phyloP scores from a whole-genome alignment of 2,113 vertebrate species.

The Chloebia gouldiae region DNA sequence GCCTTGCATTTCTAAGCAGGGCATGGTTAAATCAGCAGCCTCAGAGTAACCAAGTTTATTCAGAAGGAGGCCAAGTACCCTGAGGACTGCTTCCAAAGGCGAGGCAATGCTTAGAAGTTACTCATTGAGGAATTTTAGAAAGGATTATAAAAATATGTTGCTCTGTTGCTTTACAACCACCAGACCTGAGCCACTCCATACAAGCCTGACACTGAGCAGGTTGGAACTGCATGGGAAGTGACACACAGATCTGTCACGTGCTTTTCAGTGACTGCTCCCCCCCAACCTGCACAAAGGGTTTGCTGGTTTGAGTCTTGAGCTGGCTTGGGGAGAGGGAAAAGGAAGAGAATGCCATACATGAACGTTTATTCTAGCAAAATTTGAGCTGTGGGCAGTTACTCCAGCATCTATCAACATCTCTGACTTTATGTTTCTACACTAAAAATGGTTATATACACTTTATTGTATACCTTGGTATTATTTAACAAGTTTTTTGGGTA shows the following conservation, averaged over 20 bases:
- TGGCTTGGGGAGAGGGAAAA: not conserved
- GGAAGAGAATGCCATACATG: not conserved
- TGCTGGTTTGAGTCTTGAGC: not conserved
- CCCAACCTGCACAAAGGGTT: not conserved
- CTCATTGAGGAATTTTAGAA: not conserved
- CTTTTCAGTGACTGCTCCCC: not conserved
- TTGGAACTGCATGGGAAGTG: not conserved
- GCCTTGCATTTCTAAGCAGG: not conserved
- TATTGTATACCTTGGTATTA: not conserved
- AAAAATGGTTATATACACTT: not conserved
- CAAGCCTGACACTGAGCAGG: not conserved
- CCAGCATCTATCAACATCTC: not conserved
- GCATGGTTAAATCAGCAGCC: not conserved
- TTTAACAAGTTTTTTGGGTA: not conserved
- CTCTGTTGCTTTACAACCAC: not conserved
- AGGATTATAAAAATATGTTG: not conserved
- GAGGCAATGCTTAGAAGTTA: not conserved
- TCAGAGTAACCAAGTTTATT: not conserved
- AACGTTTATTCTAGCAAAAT: not conserved
- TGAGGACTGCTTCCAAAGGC: not conserved
- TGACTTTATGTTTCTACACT: not conserved
- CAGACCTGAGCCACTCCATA: not conserved
- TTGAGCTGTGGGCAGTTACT: not conserved
- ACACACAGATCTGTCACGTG: not conserved
- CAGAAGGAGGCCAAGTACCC: not conserved